These are phyloP conservation scores for Coranthus polyacanthus DNA, from an alignment of 2,797 vertebrate species.

Conservation along the genomic window DNA sequence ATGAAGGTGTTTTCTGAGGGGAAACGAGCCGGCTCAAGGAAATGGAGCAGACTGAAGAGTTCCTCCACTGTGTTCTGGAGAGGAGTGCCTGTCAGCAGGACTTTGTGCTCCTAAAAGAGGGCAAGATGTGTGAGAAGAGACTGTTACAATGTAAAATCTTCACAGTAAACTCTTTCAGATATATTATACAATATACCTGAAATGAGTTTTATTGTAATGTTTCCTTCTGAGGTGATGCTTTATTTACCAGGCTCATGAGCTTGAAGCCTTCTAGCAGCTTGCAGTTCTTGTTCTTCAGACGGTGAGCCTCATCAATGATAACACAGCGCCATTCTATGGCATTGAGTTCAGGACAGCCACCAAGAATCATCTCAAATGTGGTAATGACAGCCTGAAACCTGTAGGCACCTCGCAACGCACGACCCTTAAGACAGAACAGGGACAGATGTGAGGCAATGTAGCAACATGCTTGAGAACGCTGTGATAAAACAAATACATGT, in stretches of 20 bases:
- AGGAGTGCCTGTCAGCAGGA: constrained; percentile 96
- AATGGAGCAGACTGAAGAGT: constrained; percentile 97
- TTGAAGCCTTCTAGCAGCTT: constrained; percentile 98
- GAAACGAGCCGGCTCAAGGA: constrained; percentile 95
- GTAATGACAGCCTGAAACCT: constrained; percentile 97
- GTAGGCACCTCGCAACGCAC: constrained; percentile 91
- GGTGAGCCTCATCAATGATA: constrained; percentile 98
- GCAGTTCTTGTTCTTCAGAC: constrained; percentile 99
- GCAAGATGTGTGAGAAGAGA: not conserved
- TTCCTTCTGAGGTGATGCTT: not conserved
- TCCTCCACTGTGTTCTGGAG: constrained; percentile 99
- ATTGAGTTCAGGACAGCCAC: constrained; percentile 96
- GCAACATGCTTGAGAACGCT: not conserved
- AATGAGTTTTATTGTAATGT: not conserved
- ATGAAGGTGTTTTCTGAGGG: constrained; percentile 97
- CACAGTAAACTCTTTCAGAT: too few species aligned
- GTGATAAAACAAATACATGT: not conserved
- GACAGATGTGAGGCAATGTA: not conserved
- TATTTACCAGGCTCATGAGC: constrained; percentile 95
- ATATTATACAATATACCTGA: not conserved
- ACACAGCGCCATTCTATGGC: constrained; percentile 98
- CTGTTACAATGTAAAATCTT: not conserved
- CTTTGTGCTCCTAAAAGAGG: constrained; percentile 93
- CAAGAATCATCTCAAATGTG: constrained; percentile 99
- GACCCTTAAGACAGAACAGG: constrained; percentile 83